phyloP scores from a whole-genome alignment of 2,797 vertebrate genomes.

The Argya squamiceps region DNA sequence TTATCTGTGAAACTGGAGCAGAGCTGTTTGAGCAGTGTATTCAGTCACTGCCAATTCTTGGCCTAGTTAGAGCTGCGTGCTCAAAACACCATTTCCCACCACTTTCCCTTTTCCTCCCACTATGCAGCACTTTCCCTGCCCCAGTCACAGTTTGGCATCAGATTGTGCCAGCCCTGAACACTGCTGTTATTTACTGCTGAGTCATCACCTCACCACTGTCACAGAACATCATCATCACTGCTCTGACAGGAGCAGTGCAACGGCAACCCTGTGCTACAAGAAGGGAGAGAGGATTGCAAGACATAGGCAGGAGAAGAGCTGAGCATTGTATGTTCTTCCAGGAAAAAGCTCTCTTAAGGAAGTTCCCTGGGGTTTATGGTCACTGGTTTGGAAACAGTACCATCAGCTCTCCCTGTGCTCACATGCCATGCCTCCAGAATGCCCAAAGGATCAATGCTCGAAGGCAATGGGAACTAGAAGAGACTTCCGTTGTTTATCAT shows the following conservation, averaged over 20 bases:
- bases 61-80: not conserved
- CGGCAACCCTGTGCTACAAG: not conserved
- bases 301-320: not conserved
- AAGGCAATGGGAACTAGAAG: constrained; percentile 25
- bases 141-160: not conserved
- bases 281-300: not conserved
- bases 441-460: not conserved
- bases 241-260: not conserved
- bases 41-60: not conserved
- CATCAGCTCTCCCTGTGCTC: not conserved
- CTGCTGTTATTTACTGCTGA: constrained; percentile 25
- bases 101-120: not conserved
- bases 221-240: not conserved
- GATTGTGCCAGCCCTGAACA: not conserved
- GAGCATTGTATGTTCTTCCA: not conserved
- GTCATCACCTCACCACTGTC: constrained; percentile 5
- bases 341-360: not conserved
- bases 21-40: not conserved
- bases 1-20: not conserved
- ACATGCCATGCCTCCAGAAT: not conserved
- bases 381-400: not conserved
- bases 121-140: not conserved
- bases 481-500: constrained; percentile 57
- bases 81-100: not conserved
- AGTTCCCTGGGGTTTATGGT: not conserved